Evolutionary conservation across 2,113 vertebrate species (phyloP), one percentile per base, ranked within the genome.

Genomic region (Cygnus atratus): DNA sequence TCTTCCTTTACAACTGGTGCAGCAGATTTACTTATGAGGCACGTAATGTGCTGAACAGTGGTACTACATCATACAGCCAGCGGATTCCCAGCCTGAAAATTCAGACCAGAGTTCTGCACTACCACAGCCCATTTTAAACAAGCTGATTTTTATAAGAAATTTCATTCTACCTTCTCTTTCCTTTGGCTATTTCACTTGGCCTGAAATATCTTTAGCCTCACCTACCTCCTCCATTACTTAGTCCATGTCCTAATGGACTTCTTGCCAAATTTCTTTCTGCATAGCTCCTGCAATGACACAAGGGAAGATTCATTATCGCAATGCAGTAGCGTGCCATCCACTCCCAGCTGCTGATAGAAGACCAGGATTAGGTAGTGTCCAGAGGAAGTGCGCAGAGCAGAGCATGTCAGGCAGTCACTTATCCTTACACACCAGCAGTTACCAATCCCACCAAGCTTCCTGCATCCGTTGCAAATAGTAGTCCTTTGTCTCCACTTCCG

Each of bases 191-290:
- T 59, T 78, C 55, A 63, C 35, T 25, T 11, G 13, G 13, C 24
- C 58, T 22, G 43, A 66, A 85, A 5, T 20, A 71, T 6, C 58
- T 46, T 67, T 5, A 89, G 55, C 72, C 17, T 73, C 75, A 91
- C 95, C 39, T 96, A 98, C 98, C 98, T 98, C 96, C 98, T 84
- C 98, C 97, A 44, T 97, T 98, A 96, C 97, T 97, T 86, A 98
- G 97, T 70, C 97, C 82, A 15, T 88, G 95, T 43, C 97, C 97
- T 95, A 97, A 4, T 0, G 96, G 91, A 87, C 88, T 97, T 93
- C 92, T 94, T 80, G 93, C 93, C 86, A 62, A 97, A 87, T 94
- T 97, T 97, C 97, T 98, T 77, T 97, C 97, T 55, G 96, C 92
- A 77, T 70, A 96, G 92, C 97, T 98, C 95, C 98, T 98, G 96